phyloP scores from a whole-genome alignment of 1,140 invertebrate genomes.

The Sarcophaga peregrina region DNA sequence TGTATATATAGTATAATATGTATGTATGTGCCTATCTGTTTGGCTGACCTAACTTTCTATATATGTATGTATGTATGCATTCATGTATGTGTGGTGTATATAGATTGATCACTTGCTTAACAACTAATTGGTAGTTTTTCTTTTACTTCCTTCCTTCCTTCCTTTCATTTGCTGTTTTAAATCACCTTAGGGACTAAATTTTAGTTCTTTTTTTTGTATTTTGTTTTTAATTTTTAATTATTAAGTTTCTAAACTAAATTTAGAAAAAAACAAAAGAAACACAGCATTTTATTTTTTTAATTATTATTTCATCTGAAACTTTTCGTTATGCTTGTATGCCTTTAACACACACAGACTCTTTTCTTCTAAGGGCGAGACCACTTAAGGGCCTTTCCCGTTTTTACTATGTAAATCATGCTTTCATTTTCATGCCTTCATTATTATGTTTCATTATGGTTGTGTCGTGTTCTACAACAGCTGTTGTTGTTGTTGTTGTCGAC shows the following conservation, averaged over 20 bases:
- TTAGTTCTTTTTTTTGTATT: conserved; percentile 4
- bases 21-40: too few species aligned
- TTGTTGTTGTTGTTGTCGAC: not conserved
- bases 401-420: not conserved
- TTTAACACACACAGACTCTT: conserved; percentile 13
- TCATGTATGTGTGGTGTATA: not conserved
- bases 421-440: not conserved
- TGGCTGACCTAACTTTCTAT: not conserved
- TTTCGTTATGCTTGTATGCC: not conserved
- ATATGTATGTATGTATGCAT: not conserved
- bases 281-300: conserved; percentile 35
- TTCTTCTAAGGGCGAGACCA: not conserved
- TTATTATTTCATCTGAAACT: not conserved
- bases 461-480: not conserved
- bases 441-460: conserved; percentile 11
- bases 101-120: conserved; percentile 33
- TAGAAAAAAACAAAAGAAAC: conserved; percentile 30
- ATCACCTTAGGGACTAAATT: conserved; percentile 13
- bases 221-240: not conserved
- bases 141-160: too few species aligned
- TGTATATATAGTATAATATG: not conserved
- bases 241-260: too few species aligned
- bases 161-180: not conserved
- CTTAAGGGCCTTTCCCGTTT: not conserved
- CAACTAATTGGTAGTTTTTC: not conserved